phyloP scores from a whole-genome alignment of 2,113 vertebrate species.

The Macquaria ambigua region DNA sequence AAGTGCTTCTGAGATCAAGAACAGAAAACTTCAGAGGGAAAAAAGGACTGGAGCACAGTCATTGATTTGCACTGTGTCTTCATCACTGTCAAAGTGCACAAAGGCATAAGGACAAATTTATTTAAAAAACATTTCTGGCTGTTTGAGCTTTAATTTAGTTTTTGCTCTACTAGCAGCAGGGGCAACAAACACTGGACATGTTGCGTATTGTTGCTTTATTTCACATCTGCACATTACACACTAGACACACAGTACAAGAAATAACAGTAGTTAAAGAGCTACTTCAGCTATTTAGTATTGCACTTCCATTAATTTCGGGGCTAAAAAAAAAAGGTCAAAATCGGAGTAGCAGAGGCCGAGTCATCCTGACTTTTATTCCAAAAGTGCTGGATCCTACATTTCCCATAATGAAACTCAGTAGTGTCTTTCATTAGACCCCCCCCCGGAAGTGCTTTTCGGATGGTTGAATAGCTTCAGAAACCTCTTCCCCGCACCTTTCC shows the following conservation, averaged over 20 bases:
- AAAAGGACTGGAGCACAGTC: neutral
- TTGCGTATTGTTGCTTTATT: slow-evolving; percentile 10
- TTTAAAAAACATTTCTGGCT: neutral
- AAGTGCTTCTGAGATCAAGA: slow-evolving; percentile 29
- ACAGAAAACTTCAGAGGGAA: slow-evolving; percentile 24
- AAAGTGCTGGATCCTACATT: neutral
- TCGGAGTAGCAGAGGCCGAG: neutral
- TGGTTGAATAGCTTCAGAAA: no score
- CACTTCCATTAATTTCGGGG: neutral
- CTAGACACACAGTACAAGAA: neutral
- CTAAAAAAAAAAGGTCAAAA: neutral
- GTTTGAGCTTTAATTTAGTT: slow-evolving; percentile 5
- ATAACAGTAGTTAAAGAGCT: neutral
- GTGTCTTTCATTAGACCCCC: no score
- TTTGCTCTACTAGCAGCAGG: neutral
- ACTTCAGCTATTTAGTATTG: neutral
- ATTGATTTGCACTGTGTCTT: slow-evolving; percentile 14
- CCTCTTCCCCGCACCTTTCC: no score
- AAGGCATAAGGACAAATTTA: neutral
- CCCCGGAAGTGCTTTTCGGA: no score
- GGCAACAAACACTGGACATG: neutral
- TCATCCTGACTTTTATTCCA: neutral
- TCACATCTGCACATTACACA: slow-evolving; percentile 7
- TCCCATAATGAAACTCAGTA: neutral
- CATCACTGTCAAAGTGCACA: neutral